Evolutionary conservation across 2,113 vertebrate species (phyloP).

Genomic region (western clawed frog (Xenopus tropicalis)): DNA sequence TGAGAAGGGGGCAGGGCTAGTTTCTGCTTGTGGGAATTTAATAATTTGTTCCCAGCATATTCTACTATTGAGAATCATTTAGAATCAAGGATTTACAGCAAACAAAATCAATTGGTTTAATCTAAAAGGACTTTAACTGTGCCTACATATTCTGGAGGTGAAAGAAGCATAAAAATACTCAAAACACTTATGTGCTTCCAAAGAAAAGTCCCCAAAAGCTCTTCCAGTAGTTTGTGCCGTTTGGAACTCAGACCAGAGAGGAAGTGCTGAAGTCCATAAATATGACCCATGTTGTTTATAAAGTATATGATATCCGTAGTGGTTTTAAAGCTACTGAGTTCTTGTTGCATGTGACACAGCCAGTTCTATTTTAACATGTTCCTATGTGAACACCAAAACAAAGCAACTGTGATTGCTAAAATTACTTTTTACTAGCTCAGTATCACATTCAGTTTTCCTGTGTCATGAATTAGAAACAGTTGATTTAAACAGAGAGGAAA

Average conservation of each 20-base stretch:
- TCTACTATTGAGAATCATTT: too few relatives aligned
- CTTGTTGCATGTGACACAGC: background rate
- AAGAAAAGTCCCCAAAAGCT: background rate
- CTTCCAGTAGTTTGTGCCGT: background rate
- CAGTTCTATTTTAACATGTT: slow-evolving; percentile 25
- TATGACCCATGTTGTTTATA: slow-evolving; percentile 27
- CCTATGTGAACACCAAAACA: slow-evolving; percentile 30
- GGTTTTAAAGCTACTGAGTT: slow-evolving; percentile 10
- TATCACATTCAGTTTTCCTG: background rate
- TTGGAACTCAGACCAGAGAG: slow-evolving; percentile 5
- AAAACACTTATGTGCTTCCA: too few relatives aligned
- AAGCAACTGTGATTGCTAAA: slow-evolving; percentile 16
- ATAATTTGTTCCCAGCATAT: too few relatives aligned
- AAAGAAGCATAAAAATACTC: too few relatives aligned
- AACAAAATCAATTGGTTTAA: too few relatives aligned
- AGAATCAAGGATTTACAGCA: too few relatives aligned
- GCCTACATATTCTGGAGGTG: too few relatives aligned
- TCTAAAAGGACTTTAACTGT: too few relatives aligned
- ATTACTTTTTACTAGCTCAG: slow-evolving; percentile 16
- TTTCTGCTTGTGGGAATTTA: too few relatives aligned
- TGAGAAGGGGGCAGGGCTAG: too few relatives aligned
- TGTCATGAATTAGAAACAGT: too few relatives aligned
- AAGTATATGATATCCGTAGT: slow-evolving; percentile 15
- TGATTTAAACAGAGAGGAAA: too few relatives aligned
- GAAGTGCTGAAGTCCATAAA: slow-evolving; percentile 25